phyloP scores from a whole-genome alignment of 2,888 invertebrate genomes.

The Octodonta nipae region DNA sequence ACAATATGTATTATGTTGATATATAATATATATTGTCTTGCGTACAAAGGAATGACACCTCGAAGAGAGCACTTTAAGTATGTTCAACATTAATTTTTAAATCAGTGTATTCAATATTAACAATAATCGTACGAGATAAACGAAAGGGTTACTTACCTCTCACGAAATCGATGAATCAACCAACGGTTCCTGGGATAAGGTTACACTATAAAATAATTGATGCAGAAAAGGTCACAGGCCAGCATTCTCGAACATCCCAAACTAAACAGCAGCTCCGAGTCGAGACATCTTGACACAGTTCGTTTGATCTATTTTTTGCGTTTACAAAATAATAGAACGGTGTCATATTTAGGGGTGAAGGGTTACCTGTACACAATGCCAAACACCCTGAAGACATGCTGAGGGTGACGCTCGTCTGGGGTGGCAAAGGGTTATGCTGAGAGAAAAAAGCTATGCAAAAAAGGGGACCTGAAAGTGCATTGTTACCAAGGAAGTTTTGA shows the following conservation, averaged over 20 bases:
- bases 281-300: conserved; percentile 37
- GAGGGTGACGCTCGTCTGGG: conserved; percentile 26
- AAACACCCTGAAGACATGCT: conserved; percentile 37
- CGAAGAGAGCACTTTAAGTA: too few relatives aligned
- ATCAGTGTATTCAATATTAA: too few relatives aligned
- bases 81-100: too few relatives aligned
- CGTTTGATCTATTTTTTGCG: conserved; percentile 36
- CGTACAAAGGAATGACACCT: too few relatives aligned
- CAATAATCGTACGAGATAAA: too few relatives aligned
- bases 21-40: too few relatives aligned
- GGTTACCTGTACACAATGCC: conserved; percentile 33
- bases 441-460: conserved; percentile 35
- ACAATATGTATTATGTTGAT: too few relatives aligned
- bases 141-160: too few relatives aligned
- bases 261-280: conserved; percentile 12
- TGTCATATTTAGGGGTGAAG: conserved; percentile 37
- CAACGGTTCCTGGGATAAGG: too few relatives aligned
- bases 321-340: conserved; percentile 33
- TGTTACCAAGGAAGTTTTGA: conserved; percentile 27
- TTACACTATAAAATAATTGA: conserved; percentile 21
- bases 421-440: conserved; percentile 23
- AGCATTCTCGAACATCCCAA: conserved; percentile 9
- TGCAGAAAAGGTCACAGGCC: conserved; percentile 25
- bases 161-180: too few relatives aligned
- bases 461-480: conserved; percentile 26